Evolutionary conservation across 1,140 invertebrate genomes (phyloP), one percentile per base, ranked within the genome.

Genomic region (Nomia melanderi): DNA sequence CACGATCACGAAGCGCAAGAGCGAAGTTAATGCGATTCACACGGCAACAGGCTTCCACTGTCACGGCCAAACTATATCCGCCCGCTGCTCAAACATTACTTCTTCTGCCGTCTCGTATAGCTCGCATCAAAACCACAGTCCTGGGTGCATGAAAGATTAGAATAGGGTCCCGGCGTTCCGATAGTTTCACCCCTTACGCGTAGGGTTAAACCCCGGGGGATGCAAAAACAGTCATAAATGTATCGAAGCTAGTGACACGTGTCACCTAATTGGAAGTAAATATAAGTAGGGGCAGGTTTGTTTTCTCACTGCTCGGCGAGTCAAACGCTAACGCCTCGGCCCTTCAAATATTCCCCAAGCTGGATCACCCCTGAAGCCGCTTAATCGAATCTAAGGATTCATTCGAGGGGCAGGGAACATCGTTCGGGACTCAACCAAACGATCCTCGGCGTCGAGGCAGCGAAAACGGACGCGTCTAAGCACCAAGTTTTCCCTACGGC

Each of bases 91-190:
- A 1, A 56, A 20, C 39, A 20, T 78, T 74, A 72, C 47, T 62
- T 64, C 69, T 62, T 57, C 39, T 47, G 27, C 33, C 44, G 44
- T 81, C 59, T 65, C 47, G 78, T 33, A 81, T 75, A 81, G 57
- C 78, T n/a, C 67, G 64, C 79, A 81, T 89, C 85, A 88, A 89
- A 88, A 65, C n/a, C 47, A 2, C 70, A 44, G 33, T 44, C 56
- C 71, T 78, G 75, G 56, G 75, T 85, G 81, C 86, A 86, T 88
- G 87, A 88, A 81, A 87, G 80, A 87, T 89, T 87, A 88, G 86
- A 79, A 64, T 73, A 77, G 71, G 79, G 83, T 77, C 39, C 33
- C 57, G 47, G 27, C 47, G 81, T 87, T 88, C 82, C 63, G 81
- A 82, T 82, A 84, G 71, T 82, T 76, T 65, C 73, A 41, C 72